Conservation (phyloP, 2,888 invertebrate species). For the Pseudoips prasinana region DNA sequence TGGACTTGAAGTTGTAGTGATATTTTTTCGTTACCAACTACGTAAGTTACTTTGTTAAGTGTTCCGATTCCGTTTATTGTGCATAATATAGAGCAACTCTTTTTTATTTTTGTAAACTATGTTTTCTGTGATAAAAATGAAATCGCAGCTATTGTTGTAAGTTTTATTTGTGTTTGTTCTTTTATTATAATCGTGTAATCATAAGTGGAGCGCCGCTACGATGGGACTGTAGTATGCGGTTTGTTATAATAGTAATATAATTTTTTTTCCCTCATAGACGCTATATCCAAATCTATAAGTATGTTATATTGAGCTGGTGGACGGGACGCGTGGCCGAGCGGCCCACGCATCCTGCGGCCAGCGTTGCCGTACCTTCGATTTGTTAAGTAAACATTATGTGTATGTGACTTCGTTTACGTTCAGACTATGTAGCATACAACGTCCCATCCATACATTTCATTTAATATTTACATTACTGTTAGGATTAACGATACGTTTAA, state of each 20-base stretch:
- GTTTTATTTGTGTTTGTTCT: constrained; percentile 37
- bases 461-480: constrained; percentile 15
- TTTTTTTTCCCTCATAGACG: constrained; percentile 17
- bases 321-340: not conserved
- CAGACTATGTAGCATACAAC: constrained; percentile 3
- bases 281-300: constrained; percentile 28
- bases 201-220: constrained; percentile 16
- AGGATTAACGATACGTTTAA: constrained; percentile 7
- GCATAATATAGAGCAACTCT: constrained; percentile 23
- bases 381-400: constrained; percentile 31
- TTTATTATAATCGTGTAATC: constrained; percentile 21
- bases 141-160: constrained; percentile 47
- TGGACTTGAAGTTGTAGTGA: constrained; percentile 59
- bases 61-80: constrained; percentile 41
- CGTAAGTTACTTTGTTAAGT: constrained; percentile 54
- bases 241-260: constrained; percentile 15
- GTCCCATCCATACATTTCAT: constrained; percentile 9
- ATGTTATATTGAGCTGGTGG: constrained; percentile 2
- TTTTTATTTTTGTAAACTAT: constrained; percentile 46
- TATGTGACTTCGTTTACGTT: constrained; percentile 6
- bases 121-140: constrained; percentile 57
- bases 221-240: constrained; percentile 18
- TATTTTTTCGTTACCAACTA: constrained; percentile 73
- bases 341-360: constrained; percentile 24
- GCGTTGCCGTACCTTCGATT: constrained; percentile 34